Base-by-base conservation (phyloP, 2,888 invertebrate genomes). In the Parochlus steinenii region DNA sequence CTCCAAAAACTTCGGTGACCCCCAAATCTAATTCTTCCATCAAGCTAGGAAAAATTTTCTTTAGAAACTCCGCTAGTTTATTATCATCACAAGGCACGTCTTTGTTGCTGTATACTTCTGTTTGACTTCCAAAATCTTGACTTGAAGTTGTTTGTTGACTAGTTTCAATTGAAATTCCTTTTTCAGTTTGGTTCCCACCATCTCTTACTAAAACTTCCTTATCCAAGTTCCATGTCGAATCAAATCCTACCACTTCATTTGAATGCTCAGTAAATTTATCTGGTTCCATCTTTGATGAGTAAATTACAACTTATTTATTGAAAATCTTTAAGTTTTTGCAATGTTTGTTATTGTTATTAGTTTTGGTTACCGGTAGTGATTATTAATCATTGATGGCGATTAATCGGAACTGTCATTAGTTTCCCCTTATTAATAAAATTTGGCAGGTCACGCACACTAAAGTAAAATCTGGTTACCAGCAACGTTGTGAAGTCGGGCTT, bases 161-260 rank as follows among this genome's bases (percentile, higher is more conserved):
- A 16, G 22, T 35, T 33, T 48, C 49, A 10, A 46, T 44, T 8
- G 41, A 31, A 3, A 39, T 45, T 39, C 52, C 47, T 11, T 39
- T 19, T 20, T 53, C 54, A 1, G 54, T 57, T 20, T 46, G 48
- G 2, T 49, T 52, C 30, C 50, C 51, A 29, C 46, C 48, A 18
- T 53, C 46, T 5, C 55, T 51, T 17, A 52, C 45, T 7, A 50
- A 49, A 5, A 43, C 46, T 42, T 49, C 55, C 55, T 54, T 61
- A 41, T 56, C 60, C 6, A 52, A 45, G 39, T 53, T 56, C 51
- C 58, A 58, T 20, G 55, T 53, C 1, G 66, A 60, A 34, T 54
- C 56, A 48, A 65, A 66, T 32, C 64, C 66, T 14, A 63, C 53
- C 36, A 62, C 56, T 25, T 59, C 58, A 8, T 56, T 56, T 18